Base-by-base conservation (phyloP, 2,888 invertebrate genomes). In the Patella ulyssiponensis region DNA sequence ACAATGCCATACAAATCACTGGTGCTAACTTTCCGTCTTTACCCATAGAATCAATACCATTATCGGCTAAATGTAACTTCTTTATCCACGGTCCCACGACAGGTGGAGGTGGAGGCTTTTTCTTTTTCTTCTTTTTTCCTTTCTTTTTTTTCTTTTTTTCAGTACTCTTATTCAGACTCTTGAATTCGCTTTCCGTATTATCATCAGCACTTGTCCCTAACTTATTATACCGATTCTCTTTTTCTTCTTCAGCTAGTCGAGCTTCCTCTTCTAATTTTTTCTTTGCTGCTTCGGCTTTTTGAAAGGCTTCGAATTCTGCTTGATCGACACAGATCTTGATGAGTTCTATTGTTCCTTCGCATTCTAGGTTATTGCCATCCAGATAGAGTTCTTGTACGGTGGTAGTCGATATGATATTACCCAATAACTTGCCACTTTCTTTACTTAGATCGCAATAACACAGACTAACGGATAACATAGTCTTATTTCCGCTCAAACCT, bases 11-110 rank as follows among this genome's bases (percentile, higher is more conserved):
- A 79, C 90, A 90, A 75, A 87, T 86, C n/a, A 91, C 80, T 23
- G 89, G 89, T 44, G 89, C 89, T 79, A 88, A 84, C 51, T 85
- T 84, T 44, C 87, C 88, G 17, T 87, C 88, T 52, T 84, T 82
- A 44, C 86, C 86, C 27, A 86, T 82, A 53, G 85, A 84, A 81
- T 92, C 91, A 54, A 92, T 91, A 17, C 90, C 91, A 80, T 92
- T 92, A 80, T 91, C 91, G n/a, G 90, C 90, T 52, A 91, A 74
- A 78, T 91, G 91, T 12, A 92, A 84, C 77, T 91, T 91, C 77
- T 88, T 82, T 9, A 91, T 77, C 89, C 89, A 91, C 0, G 91
- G 90, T 12, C 91, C 92, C n/a, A 89, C 86, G 33, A 86, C 85
- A 2, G 91, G 90, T 3, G 90, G 91, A 0, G 85, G 83, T 9